Conservation (phyloP, 37 sponge, comb jelly and placozoan species). For the Amphimedon queenslandica region DNA sequence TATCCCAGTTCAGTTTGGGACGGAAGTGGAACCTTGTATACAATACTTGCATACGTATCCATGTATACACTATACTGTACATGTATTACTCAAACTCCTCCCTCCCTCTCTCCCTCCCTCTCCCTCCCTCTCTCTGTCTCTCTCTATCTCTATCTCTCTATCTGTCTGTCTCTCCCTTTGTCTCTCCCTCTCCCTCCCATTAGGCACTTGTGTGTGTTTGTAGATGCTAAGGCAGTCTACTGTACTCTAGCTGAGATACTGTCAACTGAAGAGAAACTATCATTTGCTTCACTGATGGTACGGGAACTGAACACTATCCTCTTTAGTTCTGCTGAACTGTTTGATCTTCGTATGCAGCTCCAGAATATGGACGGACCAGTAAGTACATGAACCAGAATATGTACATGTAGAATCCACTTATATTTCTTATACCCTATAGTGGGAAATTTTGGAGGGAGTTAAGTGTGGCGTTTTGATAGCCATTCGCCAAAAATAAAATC, state of each 20-base stretch:
- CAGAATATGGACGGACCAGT: constrained; percentile 57
- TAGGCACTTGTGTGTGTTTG: constrained; percentile 81
- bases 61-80: too few species aligned
- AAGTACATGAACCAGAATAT: neutral
- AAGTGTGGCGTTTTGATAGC: too few species aligned
- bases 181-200: neutral
- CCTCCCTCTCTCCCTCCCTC: neutral
- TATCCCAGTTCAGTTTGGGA: too few species aligned
- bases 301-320: constrained; percentile 84
- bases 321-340: constrained; percentile 86
- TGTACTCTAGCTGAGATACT: constrained; percentile 85
- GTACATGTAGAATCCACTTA: neutral
- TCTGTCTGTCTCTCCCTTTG: too few species aligned
- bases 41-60: too few species aligned
- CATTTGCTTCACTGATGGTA: constrained; percentile 86
- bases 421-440: neutral
- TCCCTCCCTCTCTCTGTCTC: too few species aligned
- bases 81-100: too few species aligned
- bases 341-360: constrained; percentile 74
- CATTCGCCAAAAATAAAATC: too few species aligned
- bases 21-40: too few species aligned
- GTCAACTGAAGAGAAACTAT: constrained; percentile 48
- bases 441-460: too few species aligned
- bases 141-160: too few species aligned
- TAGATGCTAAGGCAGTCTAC: constrained; percentile 78